Base-by-base conservation (phyloP, 2,888 invertebrate genomes). In the Polydesmus complanatus region DNA sequence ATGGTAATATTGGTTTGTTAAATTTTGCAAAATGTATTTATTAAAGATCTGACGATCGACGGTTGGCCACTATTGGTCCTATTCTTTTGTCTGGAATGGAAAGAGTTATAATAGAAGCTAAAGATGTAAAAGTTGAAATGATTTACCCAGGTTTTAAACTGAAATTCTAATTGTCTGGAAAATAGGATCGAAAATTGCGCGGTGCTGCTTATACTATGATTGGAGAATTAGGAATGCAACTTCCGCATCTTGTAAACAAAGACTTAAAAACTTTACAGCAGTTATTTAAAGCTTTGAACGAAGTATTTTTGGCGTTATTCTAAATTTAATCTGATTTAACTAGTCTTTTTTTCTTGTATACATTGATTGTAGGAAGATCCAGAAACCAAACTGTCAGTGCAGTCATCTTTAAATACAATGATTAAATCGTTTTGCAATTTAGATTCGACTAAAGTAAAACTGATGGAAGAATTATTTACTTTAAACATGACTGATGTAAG, bases 401-500 rank as follows among this genome's bases (percentile, higher is more conserved):
- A 85, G 25, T 85, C 85, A 68, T 82, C 84, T 0, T 69, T 86
- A 49, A 76, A 84, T 0, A 80, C 83, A 56, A 84, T 86, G 81
- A 79, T 83, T 0, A 77, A 77, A 3, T 83, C 84, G 0, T 85
- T 82, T 68, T 80, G 68, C 57, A 62, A 66, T 57, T 59, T 68
- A 48, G 71, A 72, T 63, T 66, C 68, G 5, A 66, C 69, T 23
- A 73, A 73, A 61, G 66, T 68, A 58, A 70, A 69, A 64, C 69
- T 81, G 54, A 74, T 84, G 70, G 78, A 81, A 68, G 82, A 82
- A n/a, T 75, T 86, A 67, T 74, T 85, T 21, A 80, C 86, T 70
- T 78, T 84, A 73, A 83, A 87, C 76, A 83, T 89, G 70, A 80
- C 86, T 75, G 81, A 83, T 48, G 84, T 85, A 61, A n/a, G n/a